Percentiles rank a stretch among this genome's conserved stretches.
phyloP scores from a whole-genome alignment of 2,888 invertebrate genomes.

The Athrips mouffetella region DNA sequence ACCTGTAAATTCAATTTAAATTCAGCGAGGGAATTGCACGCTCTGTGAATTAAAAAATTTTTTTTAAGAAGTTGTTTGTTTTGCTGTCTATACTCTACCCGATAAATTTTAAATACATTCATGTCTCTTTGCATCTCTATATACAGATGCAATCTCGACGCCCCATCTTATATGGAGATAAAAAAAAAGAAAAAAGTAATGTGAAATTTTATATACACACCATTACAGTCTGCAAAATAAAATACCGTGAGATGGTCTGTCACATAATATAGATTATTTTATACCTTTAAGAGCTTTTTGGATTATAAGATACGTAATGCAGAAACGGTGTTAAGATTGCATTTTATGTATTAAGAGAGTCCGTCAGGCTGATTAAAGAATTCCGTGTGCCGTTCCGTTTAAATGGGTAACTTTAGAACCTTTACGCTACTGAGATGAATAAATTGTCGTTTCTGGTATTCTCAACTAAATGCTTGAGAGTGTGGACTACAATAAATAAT shows the following conservation, averaged over 20 bases:
- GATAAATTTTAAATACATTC: slow-evolving; percentile 22
- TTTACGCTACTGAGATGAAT: too few species aligned
- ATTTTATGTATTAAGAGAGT: slow-evolving; percentile 58
- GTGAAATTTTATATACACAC: slow-evolving; percentile 56
- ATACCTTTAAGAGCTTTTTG: slow-evolving; percentile 54
- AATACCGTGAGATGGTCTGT: slow-evolving; percentile 47
- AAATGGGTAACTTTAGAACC: too few species aligned
- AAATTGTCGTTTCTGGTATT: too few species aligned
- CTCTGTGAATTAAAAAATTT: neutral
- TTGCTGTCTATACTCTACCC: neutral
- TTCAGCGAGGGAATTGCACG: neutral
- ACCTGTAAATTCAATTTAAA: neutral
- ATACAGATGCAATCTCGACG: slow-evolving; percentile 57
- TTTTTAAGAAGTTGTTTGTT: neutral
- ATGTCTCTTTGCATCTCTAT: slow-evolving; percentile 53
- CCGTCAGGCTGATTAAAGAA: slow-evolving; percentile 56
- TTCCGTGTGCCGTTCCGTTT: too few species aligned
- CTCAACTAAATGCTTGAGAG: too few species aligned
- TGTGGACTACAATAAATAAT: too few species aligned
- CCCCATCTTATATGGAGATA: slow-evolving; percentile 57
- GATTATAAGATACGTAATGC: slow-evolving; percentile 61
- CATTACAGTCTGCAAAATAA: slow-evolving; percentile 47
- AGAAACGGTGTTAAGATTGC: slow-evolving; percentile 66
- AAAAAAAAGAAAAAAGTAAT: slow-evolving; percentile 51
- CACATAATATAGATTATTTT: slow-evolving; percentile 63